Evolutionary conservation across 2,888 invertebrate genomes (phyloP).

Genomic region (Neoaliturus tenellus): DNA sequence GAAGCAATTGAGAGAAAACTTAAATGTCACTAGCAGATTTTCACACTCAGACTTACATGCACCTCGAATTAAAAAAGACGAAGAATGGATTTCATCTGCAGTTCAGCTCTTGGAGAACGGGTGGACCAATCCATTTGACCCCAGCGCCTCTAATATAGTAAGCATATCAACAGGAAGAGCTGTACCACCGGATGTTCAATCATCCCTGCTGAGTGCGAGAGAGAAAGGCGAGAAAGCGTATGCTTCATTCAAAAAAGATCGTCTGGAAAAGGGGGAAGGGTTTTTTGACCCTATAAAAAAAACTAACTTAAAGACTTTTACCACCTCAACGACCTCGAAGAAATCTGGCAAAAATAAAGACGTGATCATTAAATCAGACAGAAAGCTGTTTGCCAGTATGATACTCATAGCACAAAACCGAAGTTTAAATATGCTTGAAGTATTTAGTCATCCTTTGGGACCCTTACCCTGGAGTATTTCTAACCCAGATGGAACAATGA

Average conservation of each 20-base stretch:
- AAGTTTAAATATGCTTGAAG: background rate
- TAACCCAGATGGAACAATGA: background rate
- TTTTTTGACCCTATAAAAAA: conserved; percentile 21
- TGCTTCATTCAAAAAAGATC: background rate
- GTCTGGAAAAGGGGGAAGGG: conserved; percentile 8
- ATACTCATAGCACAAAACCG: conserved; percentile 1
- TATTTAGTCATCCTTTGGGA: background rate
- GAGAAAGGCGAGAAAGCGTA: background rate
- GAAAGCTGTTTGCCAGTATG: conserved; percentile 15
- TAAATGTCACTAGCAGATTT: conserved; percentile 28
- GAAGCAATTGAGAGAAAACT: conserved; percentile 26
- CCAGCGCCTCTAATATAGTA: background rate
- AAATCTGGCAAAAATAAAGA: conserved; percentile 23
- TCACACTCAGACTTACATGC: conserved; percentile 31
- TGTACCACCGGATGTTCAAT: background rate
- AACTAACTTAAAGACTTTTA: conserved; percentile 5
- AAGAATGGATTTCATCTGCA: background rate
- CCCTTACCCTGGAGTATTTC: conserved; percentile 14
- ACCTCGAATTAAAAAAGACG: background rate
- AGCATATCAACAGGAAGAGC: background rate
- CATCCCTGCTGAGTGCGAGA: background rate
- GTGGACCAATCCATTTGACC: conserved; percentile 2
- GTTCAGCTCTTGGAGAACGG: background rate
- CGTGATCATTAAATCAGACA: conserved; percentile 10
- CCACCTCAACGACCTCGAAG: background rate